A percentile compares a stretch with the other conserved stretches of the same genome.
phyloP scores from a whole-genome alignment of 2,113 vertebrate genomes.

The Nasalis larvatus region DNA sequence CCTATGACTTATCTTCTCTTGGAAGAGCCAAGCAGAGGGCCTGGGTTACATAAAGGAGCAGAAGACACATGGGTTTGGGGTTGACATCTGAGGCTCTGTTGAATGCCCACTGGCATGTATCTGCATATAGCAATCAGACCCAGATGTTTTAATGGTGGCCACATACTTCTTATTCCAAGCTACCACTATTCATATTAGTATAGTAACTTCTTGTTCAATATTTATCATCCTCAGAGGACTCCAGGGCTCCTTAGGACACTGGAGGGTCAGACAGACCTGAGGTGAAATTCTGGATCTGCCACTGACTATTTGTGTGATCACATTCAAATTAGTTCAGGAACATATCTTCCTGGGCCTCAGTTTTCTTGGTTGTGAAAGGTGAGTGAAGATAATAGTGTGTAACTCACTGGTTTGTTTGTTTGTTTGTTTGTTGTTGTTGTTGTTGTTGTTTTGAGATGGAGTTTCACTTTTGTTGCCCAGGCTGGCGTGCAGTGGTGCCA shows the following conservation, averaged over 20 bases:
- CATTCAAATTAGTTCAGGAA: not conserved
- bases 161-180: not conserved
- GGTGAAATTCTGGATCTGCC: not conserved
- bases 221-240: not conserved
- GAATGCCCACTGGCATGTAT: not conserved
- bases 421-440: no score
- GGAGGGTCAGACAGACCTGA: not conserved
- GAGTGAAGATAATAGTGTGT: not conserved
- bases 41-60: not conserved
- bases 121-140: not conserved
- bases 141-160: not conserved
- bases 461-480: no score
- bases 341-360: not conserved
- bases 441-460: no score
- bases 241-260: not conserved
- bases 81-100: not conserved
- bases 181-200: not conserved
- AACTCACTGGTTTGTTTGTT: not conserved
- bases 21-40: not conserved
- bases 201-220: not conserved
- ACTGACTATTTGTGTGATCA: not conserved
- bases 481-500: no score
- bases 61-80: not conserved
- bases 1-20: not conserved
- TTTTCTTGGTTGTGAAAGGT: not conserved